Percentiles rank a stretch among this genome's conserved stretches.
Evolutionary conservation across 2,888 invertebrate species (phyloP).

Genomic region (Ochropleura plecta): DNA sequence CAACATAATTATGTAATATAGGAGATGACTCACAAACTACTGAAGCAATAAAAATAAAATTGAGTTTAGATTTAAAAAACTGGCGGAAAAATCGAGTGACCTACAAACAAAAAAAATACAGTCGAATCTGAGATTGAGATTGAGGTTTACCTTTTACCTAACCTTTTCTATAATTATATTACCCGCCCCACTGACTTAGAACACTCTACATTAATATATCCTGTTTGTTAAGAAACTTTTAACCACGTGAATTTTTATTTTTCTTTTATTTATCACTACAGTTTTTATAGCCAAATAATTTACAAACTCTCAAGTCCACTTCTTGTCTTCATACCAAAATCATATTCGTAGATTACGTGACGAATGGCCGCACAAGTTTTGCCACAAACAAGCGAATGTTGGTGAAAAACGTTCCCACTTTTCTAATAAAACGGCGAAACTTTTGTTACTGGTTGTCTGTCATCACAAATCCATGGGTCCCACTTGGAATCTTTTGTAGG

Average conservation of each 20-base stretch:
- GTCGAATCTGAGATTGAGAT: no score
- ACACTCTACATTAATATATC: slow-evolving; percentile 13
- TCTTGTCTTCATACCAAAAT: slow-evolving; percentile 33
- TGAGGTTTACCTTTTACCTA: neutral
- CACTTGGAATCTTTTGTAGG: slow-evolving; percentile 53
- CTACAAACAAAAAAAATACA: no score
- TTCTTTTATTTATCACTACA: neutral
- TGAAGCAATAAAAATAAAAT: no score
- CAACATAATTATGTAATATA: no score
- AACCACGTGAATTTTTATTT: neutral
- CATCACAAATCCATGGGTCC: slow-evolving; percentile 68
- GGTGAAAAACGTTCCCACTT: slow-evolving; percentile 67
- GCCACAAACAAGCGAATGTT: slow-evolving; percentile 52
- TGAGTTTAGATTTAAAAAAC: no score
- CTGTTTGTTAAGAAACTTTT: slow-evolving; percentile 28
- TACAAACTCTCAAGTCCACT: slow-evolving; percentile 25
- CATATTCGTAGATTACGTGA: slow-evolving; percentile 51
- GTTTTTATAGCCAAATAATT: slow-evolving; percentile 26
- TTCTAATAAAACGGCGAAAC: slow-evolving; percentile 73
- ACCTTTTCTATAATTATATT: slow-evolving; percentile 27
- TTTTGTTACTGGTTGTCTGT: slow-evolving; percentile 73
- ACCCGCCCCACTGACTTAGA: slow-evolving; percentile 3
- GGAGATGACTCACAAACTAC: no score
- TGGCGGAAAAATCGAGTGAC: no score
- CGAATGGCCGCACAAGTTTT: slow-evolving; percentile 57